Conservation (phyloP, 2,888 invertebrate species). For the Tenthredo amoena region DNA sequence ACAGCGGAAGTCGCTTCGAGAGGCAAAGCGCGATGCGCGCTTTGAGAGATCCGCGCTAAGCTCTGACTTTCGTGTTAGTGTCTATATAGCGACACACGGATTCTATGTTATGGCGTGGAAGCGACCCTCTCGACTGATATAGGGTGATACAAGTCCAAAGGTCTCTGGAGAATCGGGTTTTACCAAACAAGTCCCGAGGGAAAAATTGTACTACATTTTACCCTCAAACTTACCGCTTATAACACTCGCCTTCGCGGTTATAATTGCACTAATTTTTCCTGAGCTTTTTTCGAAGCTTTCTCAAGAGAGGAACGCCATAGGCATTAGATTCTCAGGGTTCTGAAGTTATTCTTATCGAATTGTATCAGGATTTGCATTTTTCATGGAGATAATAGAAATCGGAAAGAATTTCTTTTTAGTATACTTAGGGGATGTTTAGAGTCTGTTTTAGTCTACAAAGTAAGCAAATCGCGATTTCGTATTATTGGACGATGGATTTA, state of each 20-base stretch:
- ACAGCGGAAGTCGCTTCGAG: slow-evolving; percentile 61
- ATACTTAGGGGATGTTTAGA: not conserved
- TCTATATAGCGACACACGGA: slow-evolving; percentile 27
- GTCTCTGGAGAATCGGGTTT: slow-evolving; percentile 35
- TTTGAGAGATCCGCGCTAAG: slow-evolving; percentile 56
- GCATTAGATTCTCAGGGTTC: not conserved
- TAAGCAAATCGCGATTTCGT: not conserved
- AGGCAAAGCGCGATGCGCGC: slow-evolving; percentile 52
- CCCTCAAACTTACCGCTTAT: not conserved
- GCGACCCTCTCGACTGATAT: slow-evolving; percentile 41
- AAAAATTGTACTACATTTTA: slow-evolving; percentile 23
- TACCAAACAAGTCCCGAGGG: slow-evolving; percentile 43
- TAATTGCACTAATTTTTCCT: not conserved
- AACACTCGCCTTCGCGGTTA: not conserved
- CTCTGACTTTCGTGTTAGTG: slow-evolving; percentile 46
- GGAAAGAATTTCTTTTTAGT: not conserved
- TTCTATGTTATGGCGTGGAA: slow-evolving; percentile 29
- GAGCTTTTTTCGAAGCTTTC: not conserved
- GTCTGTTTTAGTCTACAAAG: not conserved
- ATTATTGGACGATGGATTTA: not conserved
- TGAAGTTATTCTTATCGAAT: not conserved
- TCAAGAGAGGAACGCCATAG: too few relatives aligned
- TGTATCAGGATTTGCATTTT: not conserved
- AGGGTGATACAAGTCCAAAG: slow-evolving; percentile 49
- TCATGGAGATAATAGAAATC: not conserved